Base-by-base conservation (phyloP, 2,113 vertebrate species). In the Cyphomyrus plagiostoma region DNA sequence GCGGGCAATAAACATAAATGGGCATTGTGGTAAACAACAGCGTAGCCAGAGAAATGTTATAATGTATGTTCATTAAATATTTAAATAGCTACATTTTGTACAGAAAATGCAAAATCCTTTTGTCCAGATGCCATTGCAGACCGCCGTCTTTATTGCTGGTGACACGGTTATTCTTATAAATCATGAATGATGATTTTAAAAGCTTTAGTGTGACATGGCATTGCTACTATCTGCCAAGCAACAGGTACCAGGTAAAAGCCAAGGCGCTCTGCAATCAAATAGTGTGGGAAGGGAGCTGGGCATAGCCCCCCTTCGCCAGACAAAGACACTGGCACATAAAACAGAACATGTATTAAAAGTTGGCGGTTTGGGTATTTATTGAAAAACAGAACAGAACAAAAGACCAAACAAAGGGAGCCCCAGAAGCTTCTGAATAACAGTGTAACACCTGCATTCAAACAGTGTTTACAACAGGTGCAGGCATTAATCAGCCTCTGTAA, bases 281-380 rank as follows among this genome's bases (percentile, higher is more conserved):
- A 48, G 39, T 48, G 82, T 84, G 45, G 45, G 45, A 84, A 84
- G 39, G 17, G 45, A 84, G 45, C 35, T 19, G 30, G 4, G 10
- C 66, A 74, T 10, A 1, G 3, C 62, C 35, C 35, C 74, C 74
- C 4, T 19, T 42, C 15, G 4, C 74, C 74, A 80, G 74, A 39
- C 35, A 19, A 42, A 80, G 74, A 80, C 17, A 42, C 30, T 80
- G 74, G 74, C 74, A 80, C 11, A 80, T 80, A 8, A 42, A 80
- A 39, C 74, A 80, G 35, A 80, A 80, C 35, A 80, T 80, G 74
- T 80, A 80, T 42, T 80, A 80, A 80, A 42, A 80, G 74, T 80
- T 42, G 35, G 74, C 74, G 35, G 74, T 42, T 35, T 80, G 30
- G 35, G 15, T 80, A 80, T 70, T 70, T 70, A 70, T 70, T 70